These are phyloP conservation scores for Psylliodes chrysocephalus DNA, from an alignment of 2,888 invertebrate species.

Conservation along the genomic window DNA sequence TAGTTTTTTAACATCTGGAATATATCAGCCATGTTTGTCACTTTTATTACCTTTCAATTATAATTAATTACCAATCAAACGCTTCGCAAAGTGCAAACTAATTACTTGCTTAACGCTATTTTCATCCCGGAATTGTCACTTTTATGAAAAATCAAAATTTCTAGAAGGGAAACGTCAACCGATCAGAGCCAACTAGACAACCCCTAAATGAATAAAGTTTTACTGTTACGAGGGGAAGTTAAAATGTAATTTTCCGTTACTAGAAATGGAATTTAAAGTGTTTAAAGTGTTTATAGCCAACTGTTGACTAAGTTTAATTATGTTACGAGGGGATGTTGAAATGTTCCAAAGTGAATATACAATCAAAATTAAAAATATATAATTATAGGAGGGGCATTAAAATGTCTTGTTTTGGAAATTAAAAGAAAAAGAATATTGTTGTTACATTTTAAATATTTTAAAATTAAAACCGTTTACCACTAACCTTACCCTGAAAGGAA, in stretches of 20 bases:
- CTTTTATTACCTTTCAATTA: not conserved
- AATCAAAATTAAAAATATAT: no score
- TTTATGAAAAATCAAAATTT: not conserved
- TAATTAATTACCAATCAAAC: not conserved
- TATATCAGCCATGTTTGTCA: constrained; percentile 21
- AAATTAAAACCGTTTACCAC: no score
- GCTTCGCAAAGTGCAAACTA: not conserved
- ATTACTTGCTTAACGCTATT: not conserved
- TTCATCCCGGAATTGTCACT: not conserved
- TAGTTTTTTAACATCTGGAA: constrained; percentile 23
- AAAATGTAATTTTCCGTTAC: not conserved
- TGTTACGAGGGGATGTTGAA: no score
- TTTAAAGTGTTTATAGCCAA: no score
- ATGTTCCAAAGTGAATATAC: no score
- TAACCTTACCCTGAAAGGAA: no score
- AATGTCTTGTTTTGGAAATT: no score
- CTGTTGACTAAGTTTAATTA: no score
- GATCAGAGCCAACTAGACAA: not conserved
- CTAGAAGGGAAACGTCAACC: not conserved
- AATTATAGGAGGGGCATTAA: no score
- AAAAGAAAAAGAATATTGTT: no score
- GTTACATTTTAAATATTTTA: no score
- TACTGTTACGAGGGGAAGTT: constrained; percentile 1
- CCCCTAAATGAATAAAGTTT: not conserved
- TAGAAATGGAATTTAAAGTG: no score